Percentiles rank a stretch among this genome's conserved stretches.
Evolutionary conservation across 2,888 invertebrate species (phyloP).

Genomic region (Gari tellinella): DNA sequence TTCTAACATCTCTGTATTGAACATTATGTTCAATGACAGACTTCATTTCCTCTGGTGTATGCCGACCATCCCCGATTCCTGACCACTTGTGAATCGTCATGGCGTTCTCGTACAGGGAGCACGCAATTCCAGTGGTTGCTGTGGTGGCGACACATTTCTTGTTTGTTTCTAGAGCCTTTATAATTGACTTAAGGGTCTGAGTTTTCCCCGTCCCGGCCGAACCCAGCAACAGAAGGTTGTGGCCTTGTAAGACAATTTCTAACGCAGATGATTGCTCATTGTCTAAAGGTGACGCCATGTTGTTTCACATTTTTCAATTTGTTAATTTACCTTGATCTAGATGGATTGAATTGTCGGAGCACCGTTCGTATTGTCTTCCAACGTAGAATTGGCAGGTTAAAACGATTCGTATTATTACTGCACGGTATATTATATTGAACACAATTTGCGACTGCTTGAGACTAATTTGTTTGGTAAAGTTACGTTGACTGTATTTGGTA

Average conservation of each 20-base stretch:
- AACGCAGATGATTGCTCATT: constrained; percentile 28
- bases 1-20: constrained; percentile 13
- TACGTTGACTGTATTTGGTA: too few species aligned
- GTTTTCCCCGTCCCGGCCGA: constrained; percentile 38
- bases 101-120: constrained; percentile 21
- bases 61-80: constrained; percentile 40
- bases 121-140: constrained; percentile 43
- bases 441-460: too few species aligned
- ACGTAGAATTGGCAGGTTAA: too few species aligned
- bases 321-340: too few species aligned
- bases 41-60: constrained; percentile 27
- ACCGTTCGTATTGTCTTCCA: too few species aligned
- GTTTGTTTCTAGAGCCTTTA: neutral
- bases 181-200: constrained; percentile 16
- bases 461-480: too few species aligned
- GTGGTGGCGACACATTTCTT: constrained; percentile 22
- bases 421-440: too few species aligned
- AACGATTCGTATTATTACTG: too few species aligned
- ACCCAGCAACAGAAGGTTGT: constrained; percentile 30
- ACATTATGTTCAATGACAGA: constrained; percentile 18
- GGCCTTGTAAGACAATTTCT: constrained; percentile 18
- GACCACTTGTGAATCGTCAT: constrained; percentile 40
- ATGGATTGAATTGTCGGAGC: too few species aligned
- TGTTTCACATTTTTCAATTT: too few species aligned
- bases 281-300: too few species aligned